These are phyloP conservation scores for Cylas formicarius DNA, from an alignment of 1,140 invertebrate species.

Conservation along the genomic window DNA sequence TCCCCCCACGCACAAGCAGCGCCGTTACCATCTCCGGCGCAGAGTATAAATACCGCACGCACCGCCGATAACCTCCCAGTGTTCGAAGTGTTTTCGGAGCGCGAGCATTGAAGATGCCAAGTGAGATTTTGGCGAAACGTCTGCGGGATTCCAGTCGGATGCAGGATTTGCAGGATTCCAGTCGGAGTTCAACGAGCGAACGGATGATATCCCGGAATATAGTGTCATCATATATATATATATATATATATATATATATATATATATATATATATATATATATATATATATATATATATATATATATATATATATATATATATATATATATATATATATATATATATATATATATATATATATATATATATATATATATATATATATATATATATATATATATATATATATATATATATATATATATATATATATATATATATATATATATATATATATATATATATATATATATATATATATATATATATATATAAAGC, in stretches of 20 bases:
- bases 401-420: slow-evolving; percentile 4
- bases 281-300: background rate
- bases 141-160: background rate
- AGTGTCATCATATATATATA: background rate
- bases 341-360: slow-evolving; percentile 7
- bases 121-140: too few species aligned
- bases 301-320: slow-evolving; percentile 3
- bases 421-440: slow-evolving; percentile 5
- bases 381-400: slow-evolving; percentile 5
- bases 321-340: slow-evolving; percentile 7
- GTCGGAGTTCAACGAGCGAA: background rate
- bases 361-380: slow-evolving; percentile 6
- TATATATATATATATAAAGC: slow-evolving; percentile 1
- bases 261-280: slow-evolving; percentile 5
- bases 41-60: too few species aligned
- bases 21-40: too few species aligned
- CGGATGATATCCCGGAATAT: background rate
- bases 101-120: too few species aligned
- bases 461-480: slow-evolving; percentile 3
- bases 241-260: background rate
- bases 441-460: slow-evolving; percentile 3
- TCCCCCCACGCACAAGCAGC: too few species aligned
- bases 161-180: background rate
- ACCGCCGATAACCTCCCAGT: too few species aligned
- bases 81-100: too few species aligned